A percentile compares a stretch with the other conserved stretches of the same genome.
These are phyloP conservation scores for Ciona savignyi DNA, from an alignment of 23 tunicate species.

Conservation along the genomic window DNA sequence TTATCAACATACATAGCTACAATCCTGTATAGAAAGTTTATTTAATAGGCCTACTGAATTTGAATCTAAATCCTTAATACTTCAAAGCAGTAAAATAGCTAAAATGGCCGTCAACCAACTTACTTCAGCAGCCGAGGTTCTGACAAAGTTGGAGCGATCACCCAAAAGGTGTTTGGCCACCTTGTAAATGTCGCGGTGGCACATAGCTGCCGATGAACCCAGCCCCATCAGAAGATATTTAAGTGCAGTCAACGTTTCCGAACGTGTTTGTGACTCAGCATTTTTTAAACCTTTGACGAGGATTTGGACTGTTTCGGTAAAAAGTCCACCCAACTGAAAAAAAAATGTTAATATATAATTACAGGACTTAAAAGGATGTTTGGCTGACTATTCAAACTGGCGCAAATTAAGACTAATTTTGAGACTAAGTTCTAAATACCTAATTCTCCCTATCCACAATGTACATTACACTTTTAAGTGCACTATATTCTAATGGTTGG, in stretches of 20 bases:
- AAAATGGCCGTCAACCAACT: too few species aligned
- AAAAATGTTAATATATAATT: not conserved
- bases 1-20: too few species aligned
- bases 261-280: slow-evolving; percentile 96
- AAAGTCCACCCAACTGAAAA: slow-evolving; percentile 72
- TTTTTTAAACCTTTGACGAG: slow-evolving; percentile 79
- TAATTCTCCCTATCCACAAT: too few species aligned
- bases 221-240: slow-evolving; percentile 50
- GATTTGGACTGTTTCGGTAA: slow-evolving; percentile 72
- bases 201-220: slow-evolving; percentile 81
- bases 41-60: too few species aligned
- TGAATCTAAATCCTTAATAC: too few species aligned
- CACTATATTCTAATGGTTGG: too few species aligned
- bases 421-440: too few species aligned
- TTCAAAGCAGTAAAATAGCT: too few species aligned
- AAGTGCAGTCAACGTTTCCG: slow-evolving; percentile 81
- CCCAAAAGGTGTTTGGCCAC: slow-evolving; percentile 46
- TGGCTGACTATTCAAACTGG: too few species aligned
- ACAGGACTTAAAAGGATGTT: not conserved
- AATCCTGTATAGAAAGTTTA: too few species aligned
- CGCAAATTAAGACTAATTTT: too few species aligned
- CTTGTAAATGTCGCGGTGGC: slow-evolving; percentile 92
- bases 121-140: slow-evolving; percentile 90
- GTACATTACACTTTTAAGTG: too few species aligned
- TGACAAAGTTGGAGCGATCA: slow-evolving; percentile 72